These are phyloP conservation scores for Drosophila teissieri DNA, from an alignment of 1,140 invertebrate genomes.

Conservation along the genomic window DNA sequence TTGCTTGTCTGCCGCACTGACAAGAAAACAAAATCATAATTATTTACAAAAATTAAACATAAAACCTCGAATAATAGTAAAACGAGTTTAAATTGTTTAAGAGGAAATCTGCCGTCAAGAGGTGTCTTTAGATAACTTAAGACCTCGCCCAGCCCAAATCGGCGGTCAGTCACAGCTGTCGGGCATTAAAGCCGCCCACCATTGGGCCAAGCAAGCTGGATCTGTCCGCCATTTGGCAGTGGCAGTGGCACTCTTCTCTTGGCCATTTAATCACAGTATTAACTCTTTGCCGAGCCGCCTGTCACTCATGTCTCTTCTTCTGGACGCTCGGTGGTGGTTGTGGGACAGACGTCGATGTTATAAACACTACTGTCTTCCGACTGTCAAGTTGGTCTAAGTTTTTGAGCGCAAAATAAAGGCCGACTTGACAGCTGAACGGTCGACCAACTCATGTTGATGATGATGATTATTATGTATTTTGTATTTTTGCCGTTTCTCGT, in stretches of 20 bases:
- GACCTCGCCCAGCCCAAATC: conserved; percentile 6
- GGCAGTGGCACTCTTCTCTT: conserved; percentile 70
- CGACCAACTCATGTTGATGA: conserved; percentile 53
- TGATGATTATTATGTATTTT: conserved; percentile 80
- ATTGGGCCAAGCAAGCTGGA: conserved; percentile 37
- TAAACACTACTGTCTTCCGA: conserved; percentile 83
- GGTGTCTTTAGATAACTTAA: neutral
- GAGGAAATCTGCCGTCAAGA: neutral
- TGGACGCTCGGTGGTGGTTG: conserved; percentile 6
- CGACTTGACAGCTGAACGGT: conserved; percentile 79
- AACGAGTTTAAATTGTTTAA: neutral
- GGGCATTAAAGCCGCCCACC: conserved; percentile 70
- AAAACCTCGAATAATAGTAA: neutral
- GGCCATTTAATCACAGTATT: conserved; percentile 84
- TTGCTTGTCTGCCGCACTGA: no score
- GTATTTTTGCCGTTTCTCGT: conserved; percentile 59
- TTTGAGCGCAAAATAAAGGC: conserved; percentile 82
- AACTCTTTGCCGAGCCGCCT: conserved; percentile 84
- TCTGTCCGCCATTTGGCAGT: conserved; percentile 59
- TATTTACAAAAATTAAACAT: neutral
- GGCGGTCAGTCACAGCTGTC: conserved; percentile 57
- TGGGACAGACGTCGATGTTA: conserved; percentile 60
- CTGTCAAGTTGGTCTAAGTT: conserved; percentile 81
- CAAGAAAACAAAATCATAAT: no score
- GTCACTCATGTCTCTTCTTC: conserved; percentile 74